A percentile compares a stretch with the other conserved stretches of the same genome.
These are phyloP conservation scores for Drosophila merina DNA, from an alignment of 2,888 invertebrate species.

Conservation along the genomic window DNA sequence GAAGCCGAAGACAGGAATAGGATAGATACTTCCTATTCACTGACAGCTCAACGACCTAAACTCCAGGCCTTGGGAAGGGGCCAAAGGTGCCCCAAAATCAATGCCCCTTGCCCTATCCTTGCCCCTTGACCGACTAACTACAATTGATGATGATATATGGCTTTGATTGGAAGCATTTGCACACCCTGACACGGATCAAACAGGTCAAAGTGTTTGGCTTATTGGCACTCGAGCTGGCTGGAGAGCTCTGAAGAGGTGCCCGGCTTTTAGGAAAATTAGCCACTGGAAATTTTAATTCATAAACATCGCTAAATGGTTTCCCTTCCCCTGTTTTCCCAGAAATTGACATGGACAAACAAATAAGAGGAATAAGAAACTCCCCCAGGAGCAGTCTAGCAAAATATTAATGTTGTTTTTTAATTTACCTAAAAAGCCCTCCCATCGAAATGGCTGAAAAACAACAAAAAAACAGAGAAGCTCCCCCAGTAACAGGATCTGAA, in stretches of 20 bases:
- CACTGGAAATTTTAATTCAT: slow-evolving; percentile 32
- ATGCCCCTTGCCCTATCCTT: slow-evolving; percentile 21
- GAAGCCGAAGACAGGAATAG: too few relatives aligned
- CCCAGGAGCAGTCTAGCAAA: slow-evolving; percentile 12
- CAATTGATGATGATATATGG: slow-evolving; percentile 59
- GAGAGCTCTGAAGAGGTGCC: background rate
- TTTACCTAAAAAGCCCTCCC: slow-evolving; percentile 70
- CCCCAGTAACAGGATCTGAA: background rate
- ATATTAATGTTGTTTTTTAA: slow-evolving; percentile 72
- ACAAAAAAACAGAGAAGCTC: slow-evolving; percentile 8
- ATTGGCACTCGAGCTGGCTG: slow-evolving; percentile 56
- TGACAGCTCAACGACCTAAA: too few relatives aligned
- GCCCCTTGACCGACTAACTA: slow-evolving; percentile 9
- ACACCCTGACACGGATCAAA: slow-evolving; percentile 33
- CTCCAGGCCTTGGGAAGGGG: background rate
- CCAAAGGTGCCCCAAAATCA: slow-evolving; percentile 24
- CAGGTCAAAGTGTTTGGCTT: slow-evolving; percentile 49
- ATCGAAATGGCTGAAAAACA: background rate
- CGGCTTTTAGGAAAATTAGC: slow-evolving; percentile 60
- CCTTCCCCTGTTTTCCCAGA: background rate
- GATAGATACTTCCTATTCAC: too few relatives aligned
- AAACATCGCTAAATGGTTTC: slow-evolving; percentile 24
- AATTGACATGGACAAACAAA: slow-evolving; percentile 23
- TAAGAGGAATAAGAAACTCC: background rate
- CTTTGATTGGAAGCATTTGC: slow-evolving; percentile 44